These are phyloP conservation scores for Geotrypetes seraphini DNA, from an alignment of 2,797 vertebrate genomes.

Conservation along the genomic window DNA sequence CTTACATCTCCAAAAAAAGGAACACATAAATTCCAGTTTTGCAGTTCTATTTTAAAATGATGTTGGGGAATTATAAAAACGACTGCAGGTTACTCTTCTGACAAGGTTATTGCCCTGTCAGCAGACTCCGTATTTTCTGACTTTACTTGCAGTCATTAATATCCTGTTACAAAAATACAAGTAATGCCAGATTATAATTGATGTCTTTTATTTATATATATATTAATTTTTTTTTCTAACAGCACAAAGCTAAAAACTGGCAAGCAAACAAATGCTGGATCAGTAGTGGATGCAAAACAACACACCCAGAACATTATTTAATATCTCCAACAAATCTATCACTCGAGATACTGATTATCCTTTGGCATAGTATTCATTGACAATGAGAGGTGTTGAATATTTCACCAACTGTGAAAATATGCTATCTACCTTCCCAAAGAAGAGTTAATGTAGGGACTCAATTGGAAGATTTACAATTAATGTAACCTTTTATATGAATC, in stretches of 20 bases:
- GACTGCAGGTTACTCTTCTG: not conserved
- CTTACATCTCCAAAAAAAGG: not conserved
- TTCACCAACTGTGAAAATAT: no score
- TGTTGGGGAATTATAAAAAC: not conserved
- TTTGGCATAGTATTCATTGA: no score
- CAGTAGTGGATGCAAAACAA: no score
- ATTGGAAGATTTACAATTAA: no score
- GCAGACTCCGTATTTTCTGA: conserved; percentile 17
- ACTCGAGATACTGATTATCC: no score
- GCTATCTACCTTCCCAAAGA: no score
- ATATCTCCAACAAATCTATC: no score
- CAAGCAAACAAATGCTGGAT: conserved; percentile 4
- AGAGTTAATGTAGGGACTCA: no score
- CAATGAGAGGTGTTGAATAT: no score
- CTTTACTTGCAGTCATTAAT: conserved; percentile 17
- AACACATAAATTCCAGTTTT: not conserved
- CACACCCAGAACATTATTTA: no score
- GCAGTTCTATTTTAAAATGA: not conserved
- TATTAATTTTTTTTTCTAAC: conserved; percentile 11
- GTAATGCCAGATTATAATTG: conserved; percentile 14
- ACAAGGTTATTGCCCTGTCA: conserved; percentile 9
- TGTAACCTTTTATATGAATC: no score
- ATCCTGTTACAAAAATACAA: conserved; percentile 5
- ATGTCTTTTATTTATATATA: not conserved
- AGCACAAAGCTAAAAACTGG: conserved; percentile 6